A percentile compares a stretch with the other conserved stretches of the same genome.
Conservation (phyloP, 2,888 invertebrate species). For the Agapetus fuscipes region DNA sequence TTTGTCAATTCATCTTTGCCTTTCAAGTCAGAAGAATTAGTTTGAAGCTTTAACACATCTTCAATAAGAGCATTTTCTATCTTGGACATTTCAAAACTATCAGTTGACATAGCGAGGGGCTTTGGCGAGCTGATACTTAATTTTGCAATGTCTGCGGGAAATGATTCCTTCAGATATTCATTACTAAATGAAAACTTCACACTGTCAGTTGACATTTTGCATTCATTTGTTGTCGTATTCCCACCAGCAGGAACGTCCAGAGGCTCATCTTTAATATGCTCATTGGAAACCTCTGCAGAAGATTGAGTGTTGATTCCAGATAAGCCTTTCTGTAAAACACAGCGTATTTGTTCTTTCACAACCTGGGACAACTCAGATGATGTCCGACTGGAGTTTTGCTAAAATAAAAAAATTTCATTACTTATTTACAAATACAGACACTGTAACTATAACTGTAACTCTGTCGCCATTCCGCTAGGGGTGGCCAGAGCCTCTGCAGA, state of each 20-base stretch:
- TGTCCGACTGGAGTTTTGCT: no score
- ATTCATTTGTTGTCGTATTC: slow-evolving; percentile 4
- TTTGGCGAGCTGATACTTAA: background rate
- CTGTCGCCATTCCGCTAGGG: no score
- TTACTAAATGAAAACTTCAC: slow-evolving; percentile 6
- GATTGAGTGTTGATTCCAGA: slow-evolving; percentile 28
- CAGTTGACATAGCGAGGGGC: slow-evolving; percentile 33
- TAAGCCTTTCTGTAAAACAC: slow-evolving; percentile 36
- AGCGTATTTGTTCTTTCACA: slow-evolving; percentile 38
- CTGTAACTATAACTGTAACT: no score
- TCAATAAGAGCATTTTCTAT: slow-evolving; percentile 36
- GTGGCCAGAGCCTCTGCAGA: no score
- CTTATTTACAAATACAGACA: no score
- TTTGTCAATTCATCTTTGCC: background rate
- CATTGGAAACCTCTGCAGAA: background rate
- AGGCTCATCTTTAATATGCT: background rate
- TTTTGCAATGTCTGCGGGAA: background rate
- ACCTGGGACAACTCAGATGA: slow-evolving; percentile 24
- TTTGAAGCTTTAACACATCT: slow-evolving; percentile 24
- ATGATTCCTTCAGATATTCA: slow-evolving; percentile 2
- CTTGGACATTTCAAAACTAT: slow-evolving; percentile 42
- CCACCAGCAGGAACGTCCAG: background rate
- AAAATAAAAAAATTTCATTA: no score
- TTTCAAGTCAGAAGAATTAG: background rate
- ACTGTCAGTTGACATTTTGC: slow-evolving; percentile 21